Base-by-base conservation (phyloP, 2,888 invertebrate genomes). In the Microchrysa polita region DNA sequence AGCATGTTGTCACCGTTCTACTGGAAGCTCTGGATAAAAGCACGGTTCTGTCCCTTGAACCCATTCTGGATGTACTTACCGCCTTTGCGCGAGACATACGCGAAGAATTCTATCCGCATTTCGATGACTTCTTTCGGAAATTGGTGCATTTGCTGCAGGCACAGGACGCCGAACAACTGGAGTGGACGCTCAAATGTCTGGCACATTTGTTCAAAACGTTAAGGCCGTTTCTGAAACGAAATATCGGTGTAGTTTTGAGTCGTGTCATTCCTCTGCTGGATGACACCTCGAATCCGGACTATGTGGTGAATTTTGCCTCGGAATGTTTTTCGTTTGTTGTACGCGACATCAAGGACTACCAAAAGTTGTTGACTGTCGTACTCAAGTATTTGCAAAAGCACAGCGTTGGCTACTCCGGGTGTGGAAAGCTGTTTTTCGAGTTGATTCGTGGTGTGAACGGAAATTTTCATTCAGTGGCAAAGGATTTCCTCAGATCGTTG, bases 281-380 rank as follows among this genome's bases (percentile, higher is more conserved):
- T 78, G 91, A 91, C 69, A 86, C 87, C n/a, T 90, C 91, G 79
- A 82, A 82, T 65, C 93, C 94, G 23, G 89, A 90, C 76, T 95
- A 96, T 81, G 91, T 98, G 22, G 92, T 93, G 78, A 93, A 93
- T 80, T 98, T 98, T 88, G 96, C 97, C 4, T 95, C 96, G 0
- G 97, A 98, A 85, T 94, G 96, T 84, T 97, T 98, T 87, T 93
- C 97, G 0, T 98, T 96, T 87, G 92, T 98, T 1, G 93, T 96
- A 2, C 88, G 97, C 77, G 95, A 95, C 87, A 91, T 95, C 12
- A 91, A 90, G 78, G 93, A 96, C 79, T 92, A 91, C 79, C 88
- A 90, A 40, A 88, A 88, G 67, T 92, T 97, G 82, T 83, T 96
- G 53, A 87, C 87, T 60, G 86, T 92, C 59, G 83, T 96, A 53